Conservation (phyloP, 53 echinoderm and acorn worm genomes). For the Henricia sp. region DNA sequence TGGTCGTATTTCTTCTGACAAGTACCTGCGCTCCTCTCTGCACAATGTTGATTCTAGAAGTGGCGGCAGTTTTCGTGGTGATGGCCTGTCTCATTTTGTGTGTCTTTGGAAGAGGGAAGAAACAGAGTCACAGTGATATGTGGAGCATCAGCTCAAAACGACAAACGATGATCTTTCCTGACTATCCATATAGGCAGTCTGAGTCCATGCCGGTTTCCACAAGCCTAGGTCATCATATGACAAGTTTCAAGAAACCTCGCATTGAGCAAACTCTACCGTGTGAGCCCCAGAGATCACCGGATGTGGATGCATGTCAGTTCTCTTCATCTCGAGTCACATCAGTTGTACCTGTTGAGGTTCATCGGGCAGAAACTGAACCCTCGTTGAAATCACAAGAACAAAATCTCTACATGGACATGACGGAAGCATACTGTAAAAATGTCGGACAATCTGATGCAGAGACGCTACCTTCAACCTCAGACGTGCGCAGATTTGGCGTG, state of each 20-base stretch:
- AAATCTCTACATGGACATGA: slow-evolving; percentile 38
- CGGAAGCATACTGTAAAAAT: not conserved
- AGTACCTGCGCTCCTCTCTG: too few species aligned
- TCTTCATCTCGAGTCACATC: too few species aligned
- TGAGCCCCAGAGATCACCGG: too few species aligned
- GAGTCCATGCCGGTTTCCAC: not conserved
- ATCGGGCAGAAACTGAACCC: not conserved
- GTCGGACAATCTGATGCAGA: not conserved
- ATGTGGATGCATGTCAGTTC: too few species aligned
- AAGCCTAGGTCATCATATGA: slow-evolving; percentile 5
- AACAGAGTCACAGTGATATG: not conserved
- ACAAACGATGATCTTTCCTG: slow-evolving; percentile 11
- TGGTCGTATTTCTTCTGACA: too few species aligned
- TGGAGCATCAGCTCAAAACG: not conserved
- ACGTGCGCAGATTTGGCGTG: not conserved
- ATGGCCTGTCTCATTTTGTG: not conserved
- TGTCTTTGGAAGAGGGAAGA: slow-evolving; percentile 10
- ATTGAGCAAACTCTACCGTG: too few species aligned
- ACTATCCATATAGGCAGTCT: not conserved
- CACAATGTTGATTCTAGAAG: too few species aligned
- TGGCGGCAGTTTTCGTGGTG: not conserved
- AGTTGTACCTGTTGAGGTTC: slow-evolving; percentile 34
- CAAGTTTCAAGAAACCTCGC: too few species aligned
- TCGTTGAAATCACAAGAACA: not conserved
- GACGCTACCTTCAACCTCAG: too few species aligned